Conservation (phyloP, 1,140 invertebrate genomes). For the Pomacea maculata region DNA sequence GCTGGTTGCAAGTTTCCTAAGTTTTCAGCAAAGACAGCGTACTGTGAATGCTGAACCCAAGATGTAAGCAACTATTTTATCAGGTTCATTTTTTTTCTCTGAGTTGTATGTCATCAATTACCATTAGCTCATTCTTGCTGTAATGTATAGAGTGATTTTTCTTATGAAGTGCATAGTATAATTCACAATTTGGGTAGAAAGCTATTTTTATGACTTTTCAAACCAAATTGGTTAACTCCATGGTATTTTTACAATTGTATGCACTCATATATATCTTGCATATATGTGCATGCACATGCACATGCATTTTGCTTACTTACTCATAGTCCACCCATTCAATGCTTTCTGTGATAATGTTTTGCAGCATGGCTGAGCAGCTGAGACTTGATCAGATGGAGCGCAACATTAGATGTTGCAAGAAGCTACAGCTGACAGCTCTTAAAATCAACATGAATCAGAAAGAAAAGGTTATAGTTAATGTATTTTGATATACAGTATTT, state of each 20-base stretch:
- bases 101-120: too few species aligned
- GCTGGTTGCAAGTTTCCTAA: background rate
- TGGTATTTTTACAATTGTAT: background rate
- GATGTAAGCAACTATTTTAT: background rate
- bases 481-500: background rate
- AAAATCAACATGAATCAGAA: constrained; percentile 4
- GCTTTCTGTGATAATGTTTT: background rate
- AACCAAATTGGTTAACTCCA: background rate
- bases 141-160: too few species aligned
- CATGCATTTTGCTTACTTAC: background rate
- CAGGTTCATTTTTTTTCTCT: background rate
- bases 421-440: background rate
- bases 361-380: background rate
- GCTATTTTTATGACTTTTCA: background rate
- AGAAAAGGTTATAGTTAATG: background rate
- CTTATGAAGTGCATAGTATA: too few species aligned
- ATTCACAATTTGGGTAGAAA: background rate
- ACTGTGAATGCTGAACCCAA: background rate
- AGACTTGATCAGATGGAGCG: constrained; percentile 6
- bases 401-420: background rate
- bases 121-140: too few species aligned
- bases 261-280: background rate
- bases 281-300: background rate
- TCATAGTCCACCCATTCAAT: background rate
- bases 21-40: background rate